Evolutionary conservation across 2,113 vertebrate genomes (phyloP).

Genomic region (Thunnus maccoyii): DNA sequence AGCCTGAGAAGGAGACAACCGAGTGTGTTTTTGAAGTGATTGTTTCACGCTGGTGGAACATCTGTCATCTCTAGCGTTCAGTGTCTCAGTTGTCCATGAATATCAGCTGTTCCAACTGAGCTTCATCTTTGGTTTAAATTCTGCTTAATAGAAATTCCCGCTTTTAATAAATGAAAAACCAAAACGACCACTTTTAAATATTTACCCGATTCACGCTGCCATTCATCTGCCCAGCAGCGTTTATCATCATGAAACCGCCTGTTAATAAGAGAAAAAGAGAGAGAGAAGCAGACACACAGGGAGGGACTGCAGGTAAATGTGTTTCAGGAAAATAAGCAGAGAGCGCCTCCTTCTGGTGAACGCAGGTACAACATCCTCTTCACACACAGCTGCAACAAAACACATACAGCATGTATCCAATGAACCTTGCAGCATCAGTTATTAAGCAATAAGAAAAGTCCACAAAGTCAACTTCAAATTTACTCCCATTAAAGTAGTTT

Average conservation of each 20-base stretch:
- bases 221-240: conserved; percentile 69
- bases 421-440: background rate
- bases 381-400: background rate
- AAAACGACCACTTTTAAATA: background rate
- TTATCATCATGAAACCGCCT: conserved; percentile 58
- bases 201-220: conserved; percentile 75
- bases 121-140: background rate
- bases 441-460: too few species aligned
- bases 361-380: background rate
- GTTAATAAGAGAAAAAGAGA: background rate
- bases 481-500: too few species aligned
- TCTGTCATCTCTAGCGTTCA: background rate
- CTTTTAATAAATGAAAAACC: background rate
- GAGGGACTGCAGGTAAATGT: conserved; percentile 10
- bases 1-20: conserved; percentile 46
- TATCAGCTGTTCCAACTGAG: background rate
- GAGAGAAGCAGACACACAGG: conserved; percentile 12
- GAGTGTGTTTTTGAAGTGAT: background rate
- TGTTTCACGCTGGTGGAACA: background rate
- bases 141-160: background rate
- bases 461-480: too few species aligned
- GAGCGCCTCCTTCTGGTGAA: conserved; percentile 50
- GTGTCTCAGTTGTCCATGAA: background rate
- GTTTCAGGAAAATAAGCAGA: conserved; percentile 23
- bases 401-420: background rate